Evolutionary conservation across 2,797 vertebrate species (phyloP).

Genomic region (Mormyrops attenuatus): DNA sequence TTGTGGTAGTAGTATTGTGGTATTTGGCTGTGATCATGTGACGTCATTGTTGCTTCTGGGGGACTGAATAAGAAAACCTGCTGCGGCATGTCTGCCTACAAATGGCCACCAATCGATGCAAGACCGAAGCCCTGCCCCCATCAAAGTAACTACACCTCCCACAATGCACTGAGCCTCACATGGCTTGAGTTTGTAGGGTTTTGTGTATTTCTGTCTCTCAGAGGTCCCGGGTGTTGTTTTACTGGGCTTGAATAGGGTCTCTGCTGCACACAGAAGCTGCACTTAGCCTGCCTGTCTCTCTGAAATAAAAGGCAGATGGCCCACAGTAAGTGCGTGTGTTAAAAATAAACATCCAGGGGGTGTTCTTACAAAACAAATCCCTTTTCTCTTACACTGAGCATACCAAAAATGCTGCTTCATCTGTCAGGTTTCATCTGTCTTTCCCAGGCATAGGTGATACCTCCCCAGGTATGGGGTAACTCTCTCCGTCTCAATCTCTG

Average conservation of each 20-base stretch:
- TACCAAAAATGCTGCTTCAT: background rate
- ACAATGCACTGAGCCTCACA: background rate
- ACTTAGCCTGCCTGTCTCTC: background rate
- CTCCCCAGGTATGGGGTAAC: background rate
- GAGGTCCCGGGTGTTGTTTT: background rate
- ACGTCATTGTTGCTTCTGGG: background rate
- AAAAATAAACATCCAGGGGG: background rate
- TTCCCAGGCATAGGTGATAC: background rate
- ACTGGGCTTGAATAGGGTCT: background rate
- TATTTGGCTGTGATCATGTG: background rate
- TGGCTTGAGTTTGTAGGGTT: background rate
- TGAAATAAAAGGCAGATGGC: background rate
- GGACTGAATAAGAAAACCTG: background rate
- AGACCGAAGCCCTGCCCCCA: background rate
- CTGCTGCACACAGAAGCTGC: background rate
- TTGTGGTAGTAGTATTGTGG: background rate
- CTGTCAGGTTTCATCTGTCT: background rate
- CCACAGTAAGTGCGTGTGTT: background rate
- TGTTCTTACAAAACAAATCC: background rate
- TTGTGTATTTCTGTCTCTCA: background rate
- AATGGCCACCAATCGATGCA: background rate
- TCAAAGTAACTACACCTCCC: background rate
- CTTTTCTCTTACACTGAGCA: background rate
- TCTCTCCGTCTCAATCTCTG: background rate
- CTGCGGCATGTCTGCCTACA: background rate